Base-by-base conservation (phyloP, 2,113 vertebrate species). In the Crotalus horridus region DNA sequence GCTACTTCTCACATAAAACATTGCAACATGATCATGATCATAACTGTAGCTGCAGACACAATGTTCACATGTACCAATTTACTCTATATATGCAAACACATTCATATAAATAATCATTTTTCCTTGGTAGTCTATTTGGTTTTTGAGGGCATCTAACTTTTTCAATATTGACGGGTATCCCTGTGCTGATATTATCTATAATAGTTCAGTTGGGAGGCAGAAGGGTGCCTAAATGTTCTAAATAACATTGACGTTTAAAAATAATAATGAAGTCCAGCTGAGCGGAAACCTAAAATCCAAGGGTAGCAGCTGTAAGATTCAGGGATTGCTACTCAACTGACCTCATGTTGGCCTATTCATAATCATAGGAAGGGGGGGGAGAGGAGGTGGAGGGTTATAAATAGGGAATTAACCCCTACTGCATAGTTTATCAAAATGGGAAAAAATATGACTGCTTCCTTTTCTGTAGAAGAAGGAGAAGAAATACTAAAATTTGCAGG, bases 281-380 rank as follows among this genome's bases (percentile, higher is more conserved):
- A 93, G 33, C 89, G 95, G 96, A 96, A 96, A 96, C 92, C n/a
- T 90, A n/a, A 89, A 93, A 69, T 94, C 89, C 46, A 48, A 51
- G 33, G 29, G 59, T 33, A 90, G 89, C 89, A 95, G 95, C 93
- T 96, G 94, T 51, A 91, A 86, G 55, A 59, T 17, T 59, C 58
- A 59, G 17, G 81, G 39, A 59, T 87, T 26, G 7, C 43, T 46
- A 53, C 46, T 53, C 29, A 23, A 58, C 46, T 88, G n/a, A 64
- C 48, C 29, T 23, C 20, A 87, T 17, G 46, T 23, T 59, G 56
- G 85, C 53, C 53, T 56, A 39, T 51, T 24, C 56, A 23, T 64
- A 33, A 39, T 91, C 85, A 91, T 87, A 48, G 10, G 10, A 54
- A 15, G 6, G 8, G 48, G 48, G 26, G 24, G 21, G 26, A 29